A percentile compares a stretch with the other conserved stretches of the same genome.
These are phyloP conservation scores for Zaprionus bogoriensis DNA, from an alignment of 2,888 invertebrate species.

Conservation along the genomic window DNA sequence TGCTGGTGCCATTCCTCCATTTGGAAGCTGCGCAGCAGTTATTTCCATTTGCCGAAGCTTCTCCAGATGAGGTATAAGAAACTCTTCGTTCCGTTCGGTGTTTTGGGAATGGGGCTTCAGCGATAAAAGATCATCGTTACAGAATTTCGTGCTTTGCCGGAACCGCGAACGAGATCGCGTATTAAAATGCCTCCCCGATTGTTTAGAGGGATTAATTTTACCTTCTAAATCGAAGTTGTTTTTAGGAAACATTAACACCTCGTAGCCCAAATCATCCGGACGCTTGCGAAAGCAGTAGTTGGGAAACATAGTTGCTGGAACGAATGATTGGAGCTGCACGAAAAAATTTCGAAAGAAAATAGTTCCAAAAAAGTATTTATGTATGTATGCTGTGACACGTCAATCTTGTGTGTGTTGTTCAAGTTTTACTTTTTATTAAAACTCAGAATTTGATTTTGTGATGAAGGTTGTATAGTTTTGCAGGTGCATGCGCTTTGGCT, in stretches of 20 bases:
- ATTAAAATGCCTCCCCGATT: neutral
- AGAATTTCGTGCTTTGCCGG: neutral
- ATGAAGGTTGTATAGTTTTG: too few relatives aligned
- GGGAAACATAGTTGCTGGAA: constrained; percentile 54
- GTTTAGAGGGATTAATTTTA: neutral
- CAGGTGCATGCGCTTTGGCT: too few relatives aligned
- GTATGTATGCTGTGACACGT: neutral
- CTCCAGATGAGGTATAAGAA: constrained; percentile 22
- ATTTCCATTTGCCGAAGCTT: neutral
- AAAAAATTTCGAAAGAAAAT: constrained; percentile 12
- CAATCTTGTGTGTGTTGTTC: constrained; percentile 13
- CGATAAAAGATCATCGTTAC: neutral
- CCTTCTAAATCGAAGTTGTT: neutral
- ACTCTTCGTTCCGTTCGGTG: constrained; percentile 20
- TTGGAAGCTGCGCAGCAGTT: neutral
- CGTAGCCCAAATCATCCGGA: constrained; percentile 33
- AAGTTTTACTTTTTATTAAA: neutral
- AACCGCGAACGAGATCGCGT: neutral
- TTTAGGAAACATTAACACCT: constrained; percentile 38
- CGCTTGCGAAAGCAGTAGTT: constrained; percentile 63
- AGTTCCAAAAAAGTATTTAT: constrained; percentile 15
- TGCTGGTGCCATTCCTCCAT: neutral
- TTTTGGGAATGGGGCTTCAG: constrained; percentile 1
- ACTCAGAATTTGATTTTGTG: too few relatives aligned
- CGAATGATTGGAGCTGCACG: constrained; percentile 4